A percentile compares a stretch with the other conserved stretches of the same genome.
Evolutionary conservation across 2,113 vertebrate species (phyloP).

Genomic region (Campylorhamphus procurvoides): DNA sequence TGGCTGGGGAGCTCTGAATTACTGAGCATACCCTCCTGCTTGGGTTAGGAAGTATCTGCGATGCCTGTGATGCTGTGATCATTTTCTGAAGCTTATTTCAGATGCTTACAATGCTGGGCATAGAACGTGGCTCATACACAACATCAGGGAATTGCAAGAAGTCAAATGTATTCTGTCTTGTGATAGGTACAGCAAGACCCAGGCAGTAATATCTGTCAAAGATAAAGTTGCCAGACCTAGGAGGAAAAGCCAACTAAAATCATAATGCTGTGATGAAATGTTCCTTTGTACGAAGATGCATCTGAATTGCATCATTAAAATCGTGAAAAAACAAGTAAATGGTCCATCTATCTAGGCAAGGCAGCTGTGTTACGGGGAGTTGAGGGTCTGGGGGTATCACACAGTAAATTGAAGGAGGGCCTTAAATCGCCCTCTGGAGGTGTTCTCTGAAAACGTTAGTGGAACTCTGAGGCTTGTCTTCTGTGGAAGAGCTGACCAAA

Average conservation of each 20-base stretch:
- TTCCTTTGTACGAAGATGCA: not conserved
- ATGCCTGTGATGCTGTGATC: not conserved
- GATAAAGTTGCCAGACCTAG: not conserved
- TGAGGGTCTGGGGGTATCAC: too few relatives aligned
- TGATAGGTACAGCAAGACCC: not conserved
- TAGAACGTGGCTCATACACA: fast-evolving
- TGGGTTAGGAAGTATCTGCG: fast-evolving
- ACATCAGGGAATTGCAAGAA: not conserved
- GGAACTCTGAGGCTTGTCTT: not conserved
- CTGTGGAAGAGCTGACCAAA: fast-evolving
- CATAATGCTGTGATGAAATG: fast-evolving
- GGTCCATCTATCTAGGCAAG: fast-evolving
- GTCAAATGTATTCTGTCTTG: fast-evolving
- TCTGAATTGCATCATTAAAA: not conserved
- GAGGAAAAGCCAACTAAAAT: not conserved
- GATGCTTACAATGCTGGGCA: fast-evolving
- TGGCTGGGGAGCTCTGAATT: not conserved
- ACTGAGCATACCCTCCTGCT: not conserved
- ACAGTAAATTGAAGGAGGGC: not conserved
- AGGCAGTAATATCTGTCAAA: not conserved
- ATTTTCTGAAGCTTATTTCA: not conserved
- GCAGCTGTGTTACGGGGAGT: not conserved
- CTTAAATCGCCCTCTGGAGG: conserved; percentile 5
- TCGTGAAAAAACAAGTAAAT: fast-evolving
- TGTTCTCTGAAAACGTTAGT: not conserved